Base-by-base conservation (phyloP, 2,888 invertebrate species). In the Sminthurinus aureus region DNA sequence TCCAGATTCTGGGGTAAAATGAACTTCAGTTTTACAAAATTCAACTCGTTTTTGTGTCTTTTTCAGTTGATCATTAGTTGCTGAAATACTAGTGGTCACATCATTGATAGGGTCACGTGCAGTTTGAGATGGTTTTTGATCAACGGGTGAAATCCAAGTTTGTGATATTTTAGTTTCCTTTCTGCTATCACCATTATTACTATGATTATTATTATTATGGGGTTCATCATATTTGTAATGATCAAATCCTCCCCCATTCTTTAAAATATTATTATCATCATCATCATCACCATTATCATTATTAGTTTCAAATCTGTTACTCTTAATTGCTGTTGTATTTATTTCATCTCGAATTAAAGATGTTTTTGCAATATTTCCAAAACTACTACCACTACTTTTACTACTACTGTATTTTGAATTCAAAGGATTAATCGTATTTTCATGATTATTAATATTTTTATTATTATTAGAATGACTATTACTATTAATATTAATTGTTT, bases 11-110 rank as follows among this genome's bases (percentile, higher is more conserved):
- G 95, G 94, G 0, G 95, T 94, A 90, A 96, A 96, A 90, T 96
- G 96, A 50, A 96, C 93, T 91, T 96, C 96, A 0, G 96, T 96
- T 91, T 96, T 96, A 89, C 95, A 95, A 90, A 96, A 96, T 89
- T 94, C 96, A 0, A 96, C 96, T 90, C 93, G 95, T 95, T 90
- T 95, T 95, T 0, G 92, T 91, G 89, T 91, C 93, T 88, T 86
- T 85, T 83, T 85, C 66, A 84, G 85, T 0, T 85, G 85, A 78
- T 88, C 88, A 73, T 86, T 85, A 0, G 87, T 88, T 9, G 84
- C 88, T 15, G 87, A 87, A 22, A 88, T 88, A 50, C 86, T 88
- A 15, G 88, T 88, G 0, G 86, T 87, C 9, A 88, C 87, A 76
- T 87, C 87, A 50, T 85, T 84, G 1, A 38, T 38, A 6, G 38